Base-by-base conservation (phyloP, 2,888 invertebrate species). In the Polydrusus tereticollis region DNA sequence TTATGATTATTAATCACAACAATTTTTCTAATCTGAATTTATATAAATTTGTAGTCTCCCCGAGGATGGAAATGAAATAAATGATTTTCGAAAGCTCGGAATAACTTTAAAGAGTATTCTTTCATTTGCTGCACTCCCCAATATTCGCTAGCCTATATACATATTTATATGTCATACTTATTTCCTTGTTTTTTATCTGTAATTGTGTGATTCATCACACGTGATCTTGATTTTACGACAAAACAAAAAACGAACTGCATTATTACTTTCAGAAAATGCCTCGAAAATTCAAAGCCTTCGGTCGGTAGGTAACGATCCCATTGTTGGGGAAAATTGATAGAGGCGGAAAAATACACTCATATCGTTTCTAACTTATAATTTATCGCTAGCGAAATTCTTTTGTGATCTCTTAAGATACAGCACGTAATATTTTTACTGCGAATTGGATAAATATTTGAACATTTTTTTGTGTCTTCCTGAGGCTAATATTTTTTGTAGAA, bases 401-500 rank as follows among this genome's bases (percentile, higher is more conserved):
- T 57, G 69, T 58, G 69, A 70, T 70, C 50, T 70, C 38, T 41
- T 58, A 64, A 58, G 69, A 70, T 70, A 70, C 64, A 64, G 64
- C 69, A 70, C 69, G 69, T 70, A 70, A 70, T 70, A 70, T 64
- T 64, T 70, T 70, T 70, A 70, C 69, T 45, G 58, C 47, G 58
- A 64, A 58, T 64, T 58, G 69, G 47, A 63, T 58, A 70, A 64
- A 64, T 64, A 70, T 70, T 70, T 64, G 64, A 64, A 70, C 69
- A 70, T 58, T 64, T 58, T 26, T 70, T 50, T 57, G 57, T 45
- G 63, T 47, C 57, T 26, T 26, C 50, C 20, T 7, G 10, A 20
- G n/a, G 6, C 8, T 45, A 45, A 45, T 45, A 45, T 45, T 45
- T 45, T 45, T 45, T 45, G 45, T 20, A 20, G 45, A n/a, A n/a